Evolutionary conservation across 2,797 vertebrate species (phyloP), one percentile per base, ranked within the genome.

Genomic region (Enteromius mattozi): DNA sequence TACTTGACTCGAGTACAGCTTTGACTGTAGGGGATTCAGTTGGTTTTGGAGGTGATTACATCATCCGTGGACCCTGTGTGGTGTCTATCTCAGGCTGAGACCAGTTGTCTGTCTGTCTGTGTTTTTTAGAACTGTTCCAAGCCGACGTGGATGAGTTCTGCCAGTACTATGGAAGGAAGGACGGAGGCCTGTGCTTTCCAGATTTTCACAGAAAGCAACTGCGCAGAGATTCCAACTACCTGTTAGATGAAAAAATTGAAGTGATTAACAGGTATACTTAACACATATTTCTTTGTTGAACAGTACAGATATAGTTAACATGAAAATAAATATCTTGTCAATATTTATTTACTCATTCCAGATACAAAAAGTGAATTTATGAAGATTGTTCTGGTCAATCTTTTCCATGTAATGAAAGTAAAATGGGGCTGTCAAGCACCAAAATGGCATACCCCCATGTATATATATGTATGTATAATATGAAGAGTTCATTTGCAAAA

Each of bases 111-210:
- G 78, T 84, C 49, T 30, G 42, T 88, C 24, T 91, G 87, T 90
- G 80, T 92, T 93, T 94, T 91, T 85, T 93, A 99, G 98, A 98
- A 93, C 95, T 99, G 87, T 97, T 99, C 93, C 98, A 98, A 95
- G 98, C 97, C 65, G 97, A 98, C 87, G 97, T 97, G 89, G 98
- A 99, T 86, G 98, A 99, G 91, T 99, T 99, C 95, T 99, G 98
- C 94, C 98, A 96, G 91, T 97, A 97, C 92, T 97, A 99, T 87
- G 94, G 97, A 89, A 96, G 96, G 92, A 96, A 94, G 94, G 97
- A 98, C 81, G 94, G 93, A 87, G 95, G 96, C 59, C 91, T 96
- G 85, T 99, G 98, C 94, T 99, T 99, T 94, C 98, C 98, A 91
- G 98, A 99, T 95, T 99, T 98, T 92, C 97, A 97, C 88, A 96